Base-by-base conservation (phyloP, 1,140 invertebrate species). In the Drosophila suzukii region DNA sequence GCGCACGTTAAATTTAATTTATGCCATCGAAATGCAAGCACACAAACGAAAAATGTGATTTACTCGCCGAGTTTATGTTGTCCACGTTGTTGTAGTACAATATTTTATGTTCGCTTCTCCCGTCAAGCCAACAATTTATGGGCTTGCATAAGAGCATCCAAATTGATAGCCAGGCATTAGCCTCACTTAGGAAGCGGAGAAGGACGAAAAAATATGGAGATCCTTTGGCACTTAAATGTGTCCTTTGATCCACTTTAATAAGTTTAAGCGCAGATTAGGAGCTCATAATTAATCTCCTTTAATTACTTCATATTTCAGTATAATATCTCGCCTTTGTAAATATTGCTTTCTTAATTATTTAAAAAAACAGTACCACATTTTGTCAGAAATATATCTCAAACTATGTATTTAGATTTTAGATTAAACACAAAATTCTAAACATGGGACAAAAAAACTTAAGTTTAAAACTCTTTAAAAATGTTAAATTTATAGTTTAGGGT, bases 1-100 rank as follows among this genome's bases (percentile, higher is more conserved):
- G 58, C 75, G 59, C 46, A 72, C 49, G 50, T 70, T 81, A 86
- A 75, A 86, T 84, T 85, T 78, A 86, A 86, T 85, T 85, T 85
- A 85, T 81, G 82, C 74, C 71, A 34, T 61, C 17, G 55, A 65
- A 75, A 73, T 81, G 47, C 61, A 86, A 75, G 63, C 76, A 75
- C 63, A 72, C 56, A 73, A 56, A 53, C 47, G 66, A 41, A 60
- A 85, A 86, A 81, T 85, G 74, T 85, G 82, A 85, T 85, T 84
- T 85, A 62, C 78, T 62, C 49, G 46, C 57, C 51, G 46, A 43
- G 46, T 70, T 75, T 86, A 78, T 74, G 81, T 73, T 58, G 60
- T 65, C 70, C 70, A 75, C 70, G 62, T 70, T 58, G 57, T 51
- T 51, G 55, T 53, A 55, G 46, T 36, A 20, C 20, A 20, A 20